Evolutionary conservation across 2,888 invertebrate genomes (phyloP).

Genomic region (Zele albiditarsus): DNA sequence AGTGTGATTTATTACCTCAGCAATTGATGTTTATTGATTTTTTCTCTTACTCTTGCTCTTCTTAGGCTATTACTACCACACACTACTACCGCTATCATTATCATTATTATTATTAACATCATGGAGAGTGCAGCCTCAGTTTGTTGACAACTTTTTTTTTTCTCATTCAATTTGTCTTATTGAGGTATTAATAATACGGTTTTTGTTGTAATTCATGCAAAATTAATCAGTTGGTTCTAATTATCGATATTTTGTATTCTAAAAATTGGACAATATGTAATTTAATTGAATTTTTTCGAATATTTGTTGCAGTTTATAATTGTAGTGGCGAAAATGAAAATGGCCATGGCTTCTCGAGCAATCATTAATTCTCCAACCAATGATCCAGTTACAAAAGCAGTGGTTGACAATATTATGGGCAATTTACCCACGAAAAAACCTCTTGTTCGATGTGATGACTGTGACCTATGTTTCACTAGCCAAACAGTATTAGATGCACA

Average conservation of each 20-base stretch:
- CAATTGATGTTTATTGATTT: constrained; percentile 14
- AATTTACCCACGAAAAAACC: constrained; percentile 72
- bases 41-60: not conserved
- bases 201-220: not conserved
- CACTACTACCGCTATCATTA: not conserved
- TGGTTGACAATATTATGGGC: constrained; percentile 74
- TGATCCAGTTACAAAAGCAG: constrained; percentile 73
- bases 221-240: not conserved
- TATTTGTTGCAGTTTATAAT: constrained; percentile 18
- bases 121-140: not conserved
- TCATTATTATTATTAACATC: not conserved
- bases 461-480: constrained; percentile 73
- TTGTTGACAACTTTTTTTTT: constrained; percentile 1
- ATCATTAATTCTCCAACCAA: constrained; percentile 58
- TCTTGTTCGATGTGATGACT: constrained; percentile 72
- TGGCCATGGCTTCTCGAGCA: constrained; percentile 56
- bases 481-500: constrained; percentile 74
- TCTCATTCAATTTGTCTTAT: not conserved
- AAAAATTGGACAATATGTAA: not conserved
- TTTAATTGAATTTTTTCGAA: constrained; percentile 7
- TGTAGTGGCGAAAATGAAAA: constrained; percentile 29
- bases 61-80: not conserved
- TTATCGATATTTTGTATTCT: not conserved
- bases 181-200: not conserved
- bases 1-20: not conserved